Percentiles rank a stretch among this genome's conserved stretches.
Evolutionary conservation across 2,797 vertebrate genomes (phyloP).

Genomic region (Pseudomugil tenellus): DNA sequence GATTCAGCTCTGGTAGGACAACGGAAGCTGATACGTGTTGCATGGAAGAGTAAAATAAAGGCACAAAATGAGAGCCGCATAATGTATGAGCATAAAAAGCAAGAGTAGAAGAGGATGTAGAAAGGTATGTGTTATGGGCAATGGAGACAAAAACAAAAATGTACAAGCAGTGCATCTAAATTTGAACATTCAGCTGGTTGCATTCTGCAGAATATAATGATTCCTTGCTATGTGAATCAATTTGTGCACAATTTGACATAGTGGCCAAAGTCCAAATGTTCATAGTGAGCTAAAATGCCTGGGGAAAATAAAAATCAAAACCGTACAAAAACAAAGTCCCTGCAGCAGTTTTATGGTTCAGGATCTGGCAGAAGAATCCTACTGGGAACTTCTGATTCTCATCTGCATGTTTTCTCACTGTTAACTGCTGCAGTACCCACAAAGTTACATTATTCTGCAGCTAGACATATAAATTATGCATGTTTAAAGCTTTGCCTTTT

Average conservation of each 20-base stretch:
- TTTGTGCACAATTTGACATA: conserved; percentile 14
- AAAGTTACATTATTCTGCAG: neutral
- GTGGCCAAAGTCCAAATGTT: conserved; percentile 14
- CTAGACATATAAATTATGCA: neutral
- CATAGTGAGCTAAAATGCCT: conserved; percentile 5
- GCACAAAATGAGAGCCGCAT: conserved; percentile 4
- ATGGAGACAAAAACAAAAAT: neutral
- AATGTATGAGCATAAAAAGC: conserved; percentile 3
- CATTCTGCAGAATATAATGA: neutral
- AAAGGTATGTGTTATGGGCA: neutral
- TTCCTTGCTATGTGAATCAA: conserved; percentile 1
- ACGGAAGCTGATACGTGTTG: conserved; percentile 7
- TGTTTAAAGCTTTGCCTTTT: neutral
- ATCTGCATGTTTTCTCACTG: neutral
- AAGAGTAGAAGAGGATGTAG: neutral
- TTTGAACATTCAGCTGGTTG: neutral
- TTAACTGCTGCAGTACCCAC: neutral
- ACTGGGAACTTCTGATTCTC: neutral
- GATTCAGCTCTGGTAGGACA: conserved; percentile 17
- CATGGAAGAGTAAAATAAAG: conserved; percentile 2
- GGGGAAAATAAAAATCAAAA: conserved; percentile 14
- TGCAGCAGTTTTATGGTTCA: neutral
- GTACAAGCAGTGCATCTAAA: neutral
- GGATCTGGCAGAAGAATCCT: neutral
- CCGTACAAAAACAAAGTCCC: neutral